Conservation (phyloP, 2,113 vertebrate genomes). For the Burhinus bistriatus region DNA sequence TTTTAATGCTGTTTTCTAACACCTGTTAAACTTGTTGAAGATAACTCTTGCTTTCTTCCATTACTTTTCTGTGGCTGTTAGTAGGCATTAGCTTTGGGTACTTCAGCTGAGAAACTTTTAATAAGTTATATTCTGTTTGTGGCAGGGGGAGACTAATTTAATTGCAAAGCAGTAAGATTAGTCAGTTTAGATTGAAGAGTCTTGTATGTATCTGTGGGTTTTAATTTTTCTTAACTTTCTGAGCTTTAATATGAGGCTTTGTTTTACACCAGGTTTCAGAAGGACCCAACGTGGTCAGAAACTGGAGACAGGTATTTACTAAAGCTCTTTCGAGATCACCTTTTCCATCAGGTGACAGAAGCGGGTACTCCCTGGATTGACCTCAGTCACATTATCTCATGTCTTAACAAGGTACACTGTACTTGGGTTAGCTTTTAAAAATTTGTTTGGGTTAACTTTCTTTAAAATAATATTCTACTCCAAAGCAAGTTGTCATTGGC, state of each 20-base stretch:
- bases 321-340: slow-evolving; percentile 98
- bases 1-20: background rate
- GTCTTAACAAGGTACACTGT: slow-evolving; percentile 96
- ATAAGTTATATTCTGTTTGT: background rate
- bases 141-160: background rate
- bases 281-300: slow-evolving; percentile 98
- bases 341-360: slow-evolving; percentile 99
- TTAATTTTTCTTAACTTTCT: background rate
- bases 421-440: slow-evolving; percentile 11
- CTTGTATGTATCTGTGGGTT: background rate
- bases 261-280: slow-evolving; percentile 87
- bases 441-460: background rate
- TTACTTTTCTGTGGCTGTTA: background rate
- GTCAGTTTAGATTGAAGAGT: background rate
- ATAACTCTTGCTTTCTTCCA: background rate
- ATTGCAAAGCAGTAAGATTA: background rate
- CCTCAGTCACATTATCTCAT: slow-evolving; percentile 99
- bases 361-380: slow-evolving; percentile 97
- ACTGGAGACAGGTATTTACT: slow-evolving; percentile 97
- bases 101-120: background rate
- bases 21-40: background rate
- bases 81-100: background rate
- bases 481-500: background rate
- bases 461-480: background rate
- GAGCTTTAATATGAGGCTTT: slow-evolving; percentile 47